These are phyloP conservation scores for Sitta carolinensis DNA, from an alignment of 2,797 vertebrate genomes.

Conservation along the genomic window DNA sequence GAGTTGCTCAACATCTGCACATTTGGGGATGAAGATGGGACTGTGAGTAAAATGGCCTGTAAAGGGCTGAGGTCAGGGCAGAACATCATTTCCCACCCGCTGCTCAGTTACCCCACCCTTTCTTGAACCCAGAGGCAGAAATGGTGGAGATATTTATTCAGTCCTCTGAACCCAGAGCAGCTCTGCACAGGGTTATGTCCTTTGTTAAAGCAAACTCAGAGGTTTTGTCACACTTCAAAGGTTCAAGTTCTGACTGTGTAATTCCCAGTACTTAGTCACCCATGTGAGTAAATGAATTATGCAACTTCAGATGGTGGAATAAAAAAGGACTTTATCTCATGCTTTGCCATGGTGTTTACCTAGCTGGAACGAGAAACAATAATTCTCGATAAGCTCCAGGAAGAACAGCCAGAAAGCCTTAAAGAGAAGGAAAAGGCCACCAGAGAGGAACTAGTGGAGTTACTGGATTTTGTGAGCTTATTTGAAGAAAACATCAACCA, in stretches of 20 bases:
- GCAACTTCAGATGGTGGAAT: neutral
- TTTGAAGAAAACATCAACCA: slow-evolving; percentile 84
- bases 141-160: neutral
- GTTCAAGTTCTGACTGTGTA: neutral
- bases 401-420: slow-evolving; percentile 80
- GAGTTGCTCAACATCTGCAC: slow-evolving; percentile 21
- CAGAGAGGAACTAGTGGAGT: slow-evolving; percentile 81
- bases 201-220: neutral
- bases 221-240: neutral
- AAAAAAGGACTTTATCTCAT: neutral
- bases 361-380: slow-evolving; percentile 87
- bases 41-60: neutral
- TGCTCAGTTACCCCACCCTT: neutral
- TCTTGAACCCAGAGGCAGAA: neutral
- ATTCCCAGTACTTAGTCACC: slow-evolving; percentile 3
- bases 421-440: slow-evolving; percentile 68
- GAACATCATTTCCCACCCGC: neutral
- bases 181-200: neutral
- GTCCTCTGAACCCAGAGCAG: neutral
- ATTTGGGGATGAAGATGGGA: neutral
- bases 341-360: slow-evolving; percentile 7
- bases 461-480: slow-evolving; percentile 75
- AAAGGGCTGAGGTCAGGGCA: neutral
- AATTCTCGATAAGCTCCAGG: slow-evolving; percentile 85
- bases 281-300: neutral